Base-by-base conservation (phyloP, 2,888 invertebrate species). In the Eupithecia pulchellata region DNA sequence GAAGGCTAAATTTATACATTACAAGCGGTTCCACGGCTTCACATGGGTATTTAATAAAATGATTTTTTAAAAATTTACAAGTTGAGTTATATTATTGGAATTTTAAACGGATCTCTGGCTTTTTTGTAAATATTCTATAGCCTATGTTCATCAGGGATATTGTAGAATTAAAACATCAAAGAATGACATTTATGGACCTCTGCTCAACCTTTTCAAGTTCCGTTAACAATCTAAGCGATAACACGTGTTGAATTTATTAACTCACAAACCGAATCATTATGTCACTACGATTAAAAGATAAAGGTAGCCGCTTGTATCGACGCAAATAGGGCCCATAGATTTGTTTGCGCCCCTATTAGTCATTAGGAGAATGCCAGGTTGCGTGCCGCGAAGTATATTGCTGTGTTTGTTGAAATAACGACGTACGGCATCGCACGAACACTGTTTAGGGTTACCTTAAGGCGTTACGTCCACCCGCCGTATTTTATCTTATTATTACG, bases 341-440 rank as follows among this genome's bases (percentile, higher is more conserved):
- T 80, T 81, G 79, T 81, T 82, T 78, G 77, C 65, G 29, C 42
- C 64, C 76, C 69, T 77, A 81, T 82, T 80, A 79, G 78, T 81
- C 77, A 81, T 80, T 79, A 79, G 78, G 69, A 63, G 77, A 73
- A 71, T 70, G 68, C 52, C 63, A 67, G 11, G 71, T 78, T 75
- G 77, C 78, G 76, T 78, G 78, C 64, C 64, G 71, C 69, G 71
- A 68, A 60, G 69, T 74, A 71, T 75, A 71, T 75, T 68, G 74
- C 68, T 72, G 34, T 78, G 80, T 79, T 79, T 82, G 78, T 80
- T 78, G 79, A 78, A 83, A 78, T 80, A 82, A 80, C 79, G 77
- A 82, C 76, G 73, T 69, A 67, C 70, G 72, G 75, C 66, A 68
- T 71, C 75, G 47, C 73, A 75, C 76, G 75, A 71, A 66, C 72